Evolutionary conservation across 2,113 vertebrate species (phyloP).

Genomic region (Malurus cyaneus): DNA sequence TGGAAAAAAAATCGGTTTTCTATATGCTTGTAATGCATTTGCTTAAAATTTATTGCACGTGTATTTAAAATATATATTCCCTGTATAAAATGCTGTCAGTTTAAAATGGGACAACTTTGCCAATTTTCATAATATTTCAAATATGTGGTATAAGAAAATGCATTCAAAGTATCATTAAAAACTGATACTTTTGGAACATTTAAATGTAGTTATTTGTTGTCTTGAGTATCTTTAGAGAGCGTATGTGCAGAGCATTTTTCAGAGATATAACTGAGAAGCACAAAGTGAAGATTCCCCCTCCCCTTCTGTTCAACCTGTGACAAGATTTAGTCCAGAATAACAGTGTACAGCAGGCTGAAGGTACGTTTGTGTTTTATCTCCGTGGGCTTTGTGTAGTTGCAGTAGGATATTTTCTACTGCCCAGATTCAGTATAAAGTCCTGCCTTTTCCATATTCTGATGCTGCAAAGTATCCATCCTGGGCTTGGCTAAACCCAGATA

Average conservation of each 20-base stretch:
- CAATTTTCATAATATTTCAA: slow-evolving; percentile 49
- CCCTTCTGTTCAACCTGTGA: neutral
- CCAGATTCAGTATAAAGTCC: neutral
- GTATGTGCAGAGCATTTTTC: neutral
- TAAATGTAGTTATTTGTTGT: neutral
- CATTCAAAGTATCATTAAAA: slow-evolving; percentile 9
- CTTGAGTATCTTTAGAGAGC: neutral
- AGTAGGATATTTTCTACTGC: neutral
- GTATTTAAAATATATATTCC: slow-evolving; percentile 44
- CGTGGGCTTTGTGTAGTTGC: neutral
- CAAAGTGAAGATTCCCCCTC: neutral
- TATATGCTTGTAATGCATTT: slow-evolving; percentile 39
- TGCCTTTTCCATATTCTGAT: neutral
- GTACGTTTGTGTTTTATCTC: neutral
- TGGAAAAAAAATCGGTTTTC: slow-evolving; percentile 62
- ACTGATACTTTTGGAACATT: neutral
- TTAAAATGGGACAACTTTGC: neutral
- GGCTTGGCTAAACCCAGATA: neutral
- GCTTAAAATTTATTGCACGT: slow-evolving; percentile 40
- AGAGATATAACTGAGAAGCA: neutral
- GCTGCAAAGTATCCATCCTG: neutral
- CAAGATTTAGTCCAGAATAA: neutral
- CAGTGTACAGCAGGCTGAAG: neutral
- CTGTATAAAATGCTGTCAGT: neutral
- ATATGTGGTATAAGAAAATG: neutral